Conservation (phyloP, 2,888 invertebrate genomes). For the Luperina nickerlii region DNA sequence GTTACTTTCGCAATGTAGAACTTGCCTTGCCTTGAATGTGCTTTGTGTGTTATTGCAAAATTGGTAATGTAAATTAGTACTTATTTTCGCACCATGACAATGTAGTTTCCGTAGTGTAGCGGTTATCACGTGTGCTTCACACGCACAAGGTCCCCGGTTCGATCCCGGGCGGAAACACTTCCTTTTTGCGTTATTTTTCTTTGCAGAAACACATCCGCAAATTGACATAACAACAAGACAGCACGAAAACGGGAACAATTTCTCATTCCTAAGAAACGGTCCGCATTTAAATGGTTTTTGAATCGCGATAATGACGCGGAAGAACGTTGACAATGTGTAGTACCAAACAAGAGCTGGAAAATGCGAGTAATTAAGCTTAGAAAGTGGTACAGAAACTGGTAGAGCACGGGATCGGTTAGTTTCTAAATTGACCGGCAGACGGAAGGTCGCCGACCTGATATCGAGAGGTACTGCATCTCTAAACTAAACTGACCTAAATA, state of each 20-base stretch:
- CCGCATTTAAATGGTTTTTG: constrained; percentile 69
- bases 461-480: constrained; percentile 54
- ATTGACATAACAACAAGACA: constrained; percentile 33
- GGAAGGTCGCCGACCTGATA: constrained; percentile 75
- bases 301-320: constrained; percentile 83
- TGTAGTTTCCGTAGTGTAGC: constrained; percentile 93
- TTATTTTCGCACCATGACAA: rapidly evolving
- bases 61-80: not conserved
- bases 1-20: not conserved
- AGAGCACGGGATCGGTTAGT: constrained; percentile 79
- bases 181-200: constrained; percentile 48
- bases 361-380: constrained; percentile 84
- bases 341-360: constrained; percentile 79
- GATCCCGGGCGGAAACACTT: constrained; percentile 92
- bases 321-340: constrained; percentile 82
- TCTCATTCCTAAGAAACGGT: constrained; percentile 63
- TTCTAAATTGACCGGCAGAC: constrained; percentile 80
- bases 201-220: constrained; percentile 9
- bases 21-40: not conserved
- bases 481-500: constrained; percentile 64
- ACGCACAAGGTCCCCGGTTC: constrained; percentile 94
- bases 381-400: constrained; percentile 82
- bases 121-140: constrained; percentile 95
- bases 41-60: not conserved
- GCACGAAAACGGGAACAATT: constrained; percentile 43